phyloP scores from a whole-genome alignment of 2,888 invertebrate species.

The Ochropleura plecta region DNA sequence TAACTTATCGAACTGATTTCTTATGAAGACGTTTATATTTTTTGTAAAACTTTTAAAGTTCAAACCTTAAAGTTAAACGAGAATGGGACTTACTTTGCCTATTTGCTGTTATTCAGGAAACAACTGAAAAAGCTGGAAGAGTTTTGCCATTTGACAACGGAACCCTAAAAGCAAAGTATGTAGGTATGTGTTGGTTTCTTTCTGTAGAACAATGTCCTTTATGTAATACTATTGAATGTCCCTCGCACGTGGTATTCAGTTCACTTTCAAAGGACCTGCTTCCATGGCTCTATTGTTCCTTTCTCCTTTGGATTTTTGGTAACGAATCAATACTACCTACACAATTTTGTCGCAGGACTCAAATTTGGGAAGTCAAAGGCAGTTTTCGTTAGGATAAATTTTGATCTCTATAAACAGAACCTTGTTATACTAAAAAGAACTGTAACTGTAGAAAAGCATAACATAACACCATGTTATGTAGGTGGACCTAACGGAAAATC shows the following conservation, averaged over 20 bases:
- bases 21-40: neutral
- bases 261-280: constrained; percentile 65
- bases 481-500: neutral
- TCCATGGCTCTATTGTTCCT: constrained; percentile 70
- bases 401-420: neutral
- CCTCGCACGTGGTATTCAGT: constrained; percentile 65
- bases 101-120: constrained; percentile 26
- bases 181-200: constrained; percentile 57
- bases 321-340: constrained; percentile 53
- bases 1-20: neutral
- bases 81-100: constrained; percentile 14
- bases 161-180: constrained; percentile 56
- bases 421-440: neutral
- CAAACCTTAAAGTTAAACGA: constrained; percentile 26
- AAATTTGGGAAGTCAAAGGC: constrained; percentile 18
- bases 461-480: neutral
- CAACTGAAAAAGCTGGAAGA: constrained; percentile 7
- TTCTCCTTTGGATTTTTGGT: constrained; percentile 68
- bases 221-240: constrained; percentile 67
- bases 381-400: neutral
- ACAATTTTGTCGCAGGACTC: constrained; percentile 17
- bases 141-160: constrained; percentile 26
- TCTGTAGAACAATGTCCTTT: constrained; percentile 72
- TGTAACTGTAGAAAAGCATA: neutral
- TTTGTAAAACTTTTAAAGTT: constrained; percentile 27